Conservation (phyloP, 2,888 invertebrate genomes). For the Apodemia mormo region DNA sequence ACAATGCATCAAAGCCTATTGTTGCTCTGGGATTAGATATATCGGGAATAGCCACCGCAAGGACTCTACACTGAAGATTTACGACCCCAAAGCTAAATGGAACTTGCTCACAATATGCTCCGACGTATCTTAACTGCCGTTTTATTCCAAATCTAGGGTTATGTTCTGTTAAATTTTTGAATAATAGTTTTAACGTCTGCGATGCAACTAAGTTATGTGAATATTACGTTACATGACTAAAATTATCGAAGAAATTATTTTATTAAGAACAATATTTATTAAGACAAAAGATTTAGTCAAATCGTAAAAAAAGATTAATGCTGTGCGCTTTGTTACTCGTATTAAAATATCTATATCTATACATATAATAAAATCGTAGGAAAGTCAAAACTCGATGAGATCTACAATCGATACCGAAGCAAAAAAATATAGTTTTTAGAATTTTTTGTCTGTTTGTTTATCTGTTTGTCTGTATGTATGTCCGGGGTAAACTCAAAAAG, state of each 20-base stretch:
- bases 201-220: neutral
- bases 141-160: slow-evolving; percentile 20
- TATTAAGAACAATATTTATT: too few relatives aligned
- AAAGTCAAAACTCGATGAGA: too few relatives aligned
- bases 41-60: slow-evolving; percentile 35
- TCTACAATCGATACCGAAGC: too few relatives aligned
- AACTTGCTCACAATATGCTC: slow-evolving; percentile 32
- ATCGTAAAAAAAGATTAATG: too few relatives aligned
- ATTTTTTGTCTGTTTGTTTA: too few relatives aligned
- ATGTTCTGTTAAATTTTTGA: slow-evolving; percentile 15
- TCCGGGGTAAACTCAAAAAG: too few relatives aligned
- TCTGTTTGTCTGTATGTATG: too few relatives aligned
- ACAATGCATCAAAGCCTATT: slow-evolving; percentile 39
- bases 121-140: slow-evolving; percentile 29
- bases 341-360: too few relatives aligned
- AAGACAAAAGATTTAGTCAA: too few relatives aligned
- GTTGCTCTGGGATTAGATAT: slow-evolving; percentile 37
- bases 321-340: too few relatives aligned
- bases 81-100: slow-evolving; percentile 35
- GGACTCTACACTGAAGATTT: slow-evolving; percentile 39
- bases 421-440: too few relatives aligned
- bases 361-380: too few relatives aligned
- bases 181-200: neutral
- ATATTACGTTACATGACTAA: neutral
- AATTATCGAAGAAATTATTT: neutral